phyloP scores from a whole-genome alignment of 2,113 vertebrate genomes.

The Cololabis saira region DNA sequence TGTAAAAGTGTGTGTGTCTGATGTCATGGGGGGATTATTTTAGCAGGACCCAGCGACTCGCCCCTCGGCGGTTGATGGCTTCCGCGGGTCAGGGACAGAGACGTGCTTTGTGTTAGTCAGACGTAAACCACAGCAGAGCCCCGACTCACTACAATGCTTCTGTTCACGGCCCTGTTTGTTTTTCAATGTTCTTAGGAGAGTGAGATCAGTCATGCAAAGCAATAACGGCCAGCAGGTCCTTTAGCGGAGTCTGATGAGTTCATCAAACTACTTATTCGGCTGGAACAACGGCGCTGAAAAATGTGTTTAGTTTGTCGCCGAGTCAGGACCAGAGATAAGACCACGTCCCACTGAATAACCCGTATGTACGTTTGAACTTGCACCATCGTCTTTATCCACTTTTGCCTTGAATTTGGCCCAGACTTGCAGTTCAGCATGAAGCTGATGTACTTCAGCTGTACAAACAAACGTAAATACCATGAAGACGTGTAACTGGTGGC shows the following conservation, averaged over 20 bases:
- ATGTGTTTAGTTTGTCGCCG: too few relatives aligned
- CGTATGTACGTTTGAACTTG: conserved; percentile 8
- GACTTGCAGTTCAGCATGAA: conserved; percentile 32
- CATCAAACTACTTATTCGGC: too few relatives aligned
- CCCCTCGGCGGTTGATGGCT: conserved; percentile 60
- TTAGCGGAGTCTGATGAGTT: too few relatives aligned
- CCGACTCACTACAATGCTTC: conserved; percentile 65
- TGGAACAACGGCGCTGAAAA: too few relatives aligned
- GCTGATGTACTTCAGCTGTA: conserved; percentile 33
- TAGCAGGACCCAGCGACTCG: conserved; percentile 65
- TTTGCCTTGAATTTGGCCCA: conserved; percentile 13
- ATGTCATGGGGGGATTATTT: conserved; percentile 71
- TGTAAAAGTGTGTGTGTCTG: conserved; percentile 42
- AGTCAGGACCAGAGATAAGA: background rate
- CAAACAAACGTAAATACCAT: background rate
- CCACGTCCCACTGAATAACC: too few relatives aligned
- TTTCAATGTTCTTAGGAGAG: conserved; percentile 45
- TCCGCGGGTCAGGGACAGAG: conserved; percentile 66
- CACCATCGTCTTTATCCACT: conserved; percentile 24
- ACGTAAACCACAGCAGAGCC: conserved; percentile 63
- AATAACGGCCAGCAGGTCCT: conserved; percentile 16
- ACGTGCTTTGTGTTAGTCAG: conserved; percentile 63
- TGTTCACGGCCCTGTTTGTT: conserved; percentile 72
- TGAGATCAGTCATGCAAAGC: conserved; percentile 60
- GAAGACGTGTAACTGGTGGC: conserved; percentile 14